Percentiles rank a stretch among this genome's conserved stretches.
phyloP scores from a whole-genome alignment of 2,797 vertebrate species.

The Lagodon rhomboides region DNA sequence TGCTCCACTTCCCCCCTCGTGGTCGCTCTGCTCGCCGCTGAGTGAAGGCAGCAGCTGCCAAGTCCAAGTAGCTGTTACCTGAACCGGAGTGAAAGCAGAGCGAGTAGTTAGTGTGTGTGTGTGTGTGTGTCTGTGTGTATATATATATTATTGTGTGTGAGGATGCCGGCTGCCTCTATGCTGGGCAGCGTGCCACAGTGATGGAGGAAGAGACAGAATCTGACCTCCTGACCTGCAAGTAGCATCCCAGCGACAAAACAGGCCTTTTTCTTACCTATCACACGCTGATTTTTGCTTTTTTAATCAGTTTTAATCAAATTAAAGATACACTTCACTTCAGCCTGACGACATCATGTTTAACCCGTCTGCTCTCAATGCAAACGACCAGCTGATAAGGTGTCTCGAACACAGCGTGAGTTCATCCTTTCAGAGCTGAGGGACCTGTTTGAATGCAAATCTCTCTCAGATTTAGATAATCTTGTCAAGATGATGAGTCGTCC shows the following conservation, averaged over 20 bases:
- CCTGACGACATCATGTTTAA: slow-evolving; percentile 3
- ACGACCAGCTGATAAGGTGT: slow-evolving; percentile 46
- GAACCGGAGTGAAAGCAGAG: slow-evolving; percentile 51
- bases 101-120: slow-evolving; percentile 9
- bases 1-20: not conserved
- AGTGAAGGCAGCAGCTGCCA: slow-evolving; percentile 79
- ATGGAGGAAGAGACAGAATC: slow-evolving; percentile 56
- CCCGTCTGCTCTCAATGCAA: slow-evolving; percentile 48
- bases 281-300: not conserved
- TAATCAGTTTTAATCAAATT: not conserved
- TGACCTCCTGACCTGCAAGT: slow-evolving; percentile 46
- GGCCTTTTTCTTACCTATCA: too few relatives aligned
- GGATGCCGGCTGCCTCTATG: slow-evolving; percentile 59
- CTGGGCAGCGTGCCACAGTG: slow-evolving; percentile 50
- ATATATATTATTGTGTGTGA: slow-evolving; percentile 24
- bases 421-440: slow-evolving; percentile 33
- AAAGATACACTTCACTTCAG: not conserved
- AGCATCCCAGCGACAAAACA: slow-evolving; percentile 35
- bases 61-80: slow-evolving; percentile 71
- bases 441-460: slow-evolving; percentile 75
- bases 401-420: slow-evolving; percentile 49
- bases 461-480: slow-evolving; percentile 67
- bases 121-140: slow-evolving; percentile 1
- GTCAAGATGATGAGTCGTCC: slow-evolving; percentile 38
- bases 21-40: slow-evolving; percentile 39